phyloP scores from a whole-genome alignment of 2,797 vertebrate species.

The Kryptopterus vitreolus region DNA sequence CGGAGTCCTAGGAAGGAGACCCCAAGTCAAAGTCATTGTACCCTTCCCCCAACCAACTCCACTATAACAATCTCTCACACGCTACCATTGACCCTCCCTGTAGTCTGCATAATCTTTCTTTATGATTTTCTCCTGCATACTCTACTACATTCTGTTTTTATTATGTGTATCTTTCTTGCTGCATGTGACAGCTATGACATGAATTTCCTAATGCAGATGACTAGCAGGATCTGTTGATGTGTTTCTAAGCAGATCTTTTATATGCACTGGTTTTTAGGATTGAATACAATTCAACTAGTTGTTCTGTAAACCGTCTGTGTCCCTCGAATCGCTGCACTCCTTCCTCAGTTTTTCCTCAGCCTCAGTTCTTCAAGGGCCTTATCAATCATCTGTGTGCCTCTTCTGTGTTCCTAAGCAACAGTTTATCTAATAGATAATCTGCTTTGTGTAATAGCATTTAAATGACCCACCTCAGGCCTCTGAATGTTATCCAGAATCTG shows the following conservation, averaged over 20 bases:
- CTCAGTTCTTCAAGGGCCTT: not conserved
- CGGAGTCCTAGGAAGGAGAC: slow-evolving; percentile 36
- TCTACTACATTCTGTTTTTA: too few species aligned
- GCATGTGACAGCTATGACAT: not conserved
- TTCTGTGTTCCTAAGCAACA: slow-evolving; percentile 26
- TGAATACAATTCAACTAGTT: not conserved
- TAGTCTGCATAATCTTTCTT: slow-evolving; percentile 54
- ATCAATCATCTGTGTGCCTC: not conserved
- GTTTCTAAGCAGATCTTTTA: not conserved
- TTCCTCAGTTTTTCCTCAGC: too few species aligned
- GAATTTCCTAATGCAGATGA: not conserved
- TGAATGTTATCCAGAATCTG: too few species aligned
- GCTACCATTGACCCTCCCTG: slow-evolving; percentile 52
- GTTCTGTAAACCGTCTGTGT: not conserved
- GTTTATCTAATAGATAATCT: slow-evolving; percentile 12
- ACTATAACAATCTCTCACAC: slow-evolving; percentile 13
- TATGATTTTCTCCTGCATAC: slow-evolving; percentile 42
- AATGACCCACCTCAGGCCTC: not conserved
- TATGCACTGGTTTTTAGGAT: not conserved
- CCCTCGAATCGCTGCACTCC: not conserved
- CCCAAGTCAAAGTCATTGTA: slow-evolving; percentile 35
- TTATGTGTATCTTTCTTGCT: too few species aligned
- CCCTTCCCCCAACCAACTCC: slow-evolving; percentile 35
- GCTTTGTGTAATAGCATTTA: not conserved
- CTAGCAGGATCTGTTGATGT: not conserved